Evolutionary conservation across 2,888 invertebrate genomes (phyloP).

Genomic region (Atherix ibis): DNA sequence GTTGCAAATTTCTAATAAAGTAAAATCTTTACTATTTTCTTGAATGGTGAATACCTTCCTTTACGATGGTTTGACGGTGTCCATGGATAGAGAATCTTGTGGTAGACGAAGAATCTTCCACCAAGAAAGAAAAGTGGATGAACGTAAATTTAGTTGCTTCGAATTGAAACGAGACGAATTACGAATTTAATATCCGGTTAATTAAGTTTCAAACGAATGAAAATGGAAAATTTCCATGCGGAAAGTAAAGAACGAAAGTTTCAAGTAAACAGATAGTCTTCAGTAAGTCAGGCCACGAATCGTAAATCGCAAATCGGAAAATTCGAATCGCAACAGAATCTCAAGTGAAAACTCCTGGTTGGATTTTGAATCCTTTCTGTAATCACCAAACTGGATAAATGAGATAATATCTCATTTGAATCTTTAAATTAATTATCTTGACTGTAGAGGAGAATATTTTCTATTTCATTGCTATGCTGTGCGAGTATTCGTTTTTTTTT

Average conservation of each 20-base stretch:
- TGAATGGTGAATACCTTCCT: no score
- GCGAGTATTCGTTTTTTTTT: no score
- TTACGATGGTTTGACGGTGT: no score
- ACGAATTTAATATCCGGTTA: slow-evolving; percentile 3
- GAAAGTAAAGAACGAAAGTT: neutral
- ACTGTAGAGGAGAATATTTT: slow-evolving; percentile 3
- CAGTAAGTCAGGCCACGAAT: no score
- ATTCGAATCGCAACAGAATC: neutral
- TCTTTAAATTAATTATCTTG: slow-evolving; percentile 9
- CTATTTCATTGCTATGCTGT: no score
- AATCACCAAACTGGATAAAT: neutral
- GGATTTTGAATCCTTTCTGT: neutral
- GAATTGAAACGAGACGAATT: neutral
- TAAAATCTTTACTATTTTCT: no score
- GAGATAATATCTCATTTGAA: slow-evolving; percentile 10
- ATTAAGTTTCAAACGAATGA: neutral
- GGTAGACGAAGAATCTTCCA: neutral
- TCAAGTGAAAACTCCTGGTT: neutral
- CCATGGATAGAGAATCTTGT: no score
- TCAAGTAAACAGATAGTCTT: neutral
- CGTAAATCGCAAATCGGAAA: no score
- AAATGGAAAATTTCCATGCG: neutral
- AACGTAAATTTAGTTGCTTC: neutral
- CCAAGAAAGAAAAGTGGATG: neutral
- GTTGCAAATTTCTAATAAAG: no score